A percentile compares a stretch with the other conserved stretches of the same genome.
Conservation (phyloP, 2,888 invertebrate species). For the Mechanitis messenoides region DNA sequence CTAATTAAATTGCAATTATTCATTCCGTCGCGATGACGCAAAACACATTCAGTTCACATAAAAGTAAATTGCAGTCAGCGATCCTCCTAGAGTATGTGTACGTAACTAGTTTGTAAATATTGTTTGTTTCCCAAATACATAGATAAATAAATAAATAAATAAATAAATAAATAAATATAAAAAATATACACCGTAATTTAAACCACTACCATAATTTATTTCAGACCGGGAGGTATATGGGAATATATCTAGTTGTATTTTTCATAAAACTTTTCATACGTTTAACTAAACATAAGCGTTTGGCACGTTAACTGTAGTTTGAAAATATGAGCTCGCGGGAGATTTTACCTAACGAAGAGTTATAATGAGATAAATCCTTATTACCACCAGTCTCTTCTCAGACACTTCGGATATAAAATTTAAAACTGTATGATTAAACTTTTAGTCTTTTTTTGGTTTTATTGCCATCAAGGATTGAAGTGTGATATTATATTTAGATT, state of each 20-base stretch:
- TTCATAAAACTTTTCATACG: constrained; percentile 58
- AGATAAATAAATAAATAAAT: too few species aligned
- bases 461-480: background rate
- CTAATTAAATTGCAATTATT: too few species aligned
- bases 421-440: constrained; percentile 7
- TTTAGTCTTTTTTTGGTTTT: background rate
- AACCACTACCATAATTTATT: constrained; percentile 16
- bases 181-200: too few species aligned
- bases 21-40: too few species aligned
- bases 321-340: constrained; percentile 57
- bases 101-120: too few species aligned
- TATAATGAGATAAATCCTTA: constrained; percentile 51
- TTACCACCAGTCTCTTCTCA: constrained; percentile 15
- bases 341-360: constrained; percentile 65
- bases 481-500: too few species aligned
- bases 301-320: constrained; percentile 58
- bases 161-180: too few species aligned
- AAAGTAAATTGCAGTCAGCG: too few species aligned
- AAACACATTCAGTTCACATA: too few species aligned
- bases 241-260: constrained; percentile 46
- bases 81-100: too few species aligned
- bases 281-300: constrained; percentile 61
- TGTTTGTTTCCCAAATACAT: too few species aligned
- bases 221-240: constrained; percentile 8
- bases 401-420: constrained; percentile 5